Evolutionary conservation across 2,797 vertebrate species (phyloP), one percentile per base, ranked within the genome.

Genomic region (Manis pentadactyla): DNA sequence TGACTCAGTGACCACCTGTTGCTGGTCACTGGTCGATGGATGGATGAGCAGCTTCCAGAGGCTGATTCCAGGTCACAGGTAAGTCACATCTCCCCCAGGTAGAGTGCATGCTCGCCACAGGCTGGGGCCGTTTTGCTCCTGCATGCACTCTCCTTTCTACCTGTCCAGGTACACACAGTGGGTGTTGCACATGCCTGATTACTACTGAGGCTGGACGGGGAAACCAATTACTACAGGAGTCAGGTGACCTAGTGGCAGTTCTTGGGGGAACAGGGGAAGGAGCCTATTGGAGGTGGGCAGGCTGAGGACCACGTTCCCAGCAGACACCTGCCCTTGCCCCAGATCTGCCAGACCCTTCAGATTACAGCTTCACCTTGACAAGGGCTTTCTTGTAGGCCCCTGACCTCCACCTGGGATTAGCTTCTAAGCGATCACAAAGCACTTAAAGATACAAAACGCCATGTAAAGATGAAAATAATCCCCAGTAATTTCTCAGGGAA

Each of bases 401-500:
- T 75, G 90, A 91, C 81, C 87, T 92, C 71, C 39, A 53, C 89
- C 94, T 66, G 42, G 94, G 87, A 94, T 92, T 92, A 79, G 37
- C 66, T n/a, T 79, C 42, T 23, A 29, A 93, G 55, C 0, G 51
- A 87, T 71, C 69, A 23, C 37, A 88, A 89, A 77, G 57, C 86
- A 69, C 78, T 94, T 73, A 83, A 78, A 96, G 86, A 69, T n/a
- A 74, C 6, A 93, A 92, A 71, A 37, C 31, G 4, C 64, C 19
- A 5, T 46, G 89, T 75, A 90, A 85, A 88, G 78, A 83, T 6
- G 0, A 37, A 69, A 10, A 25, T 1, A 0, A 96, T 97, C 27
- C 79, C 84, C 93, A 27, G 61, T 23, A 93, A 91, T 94, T 94
- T 96, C 96, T 93, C 74, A 89, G 74, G 25, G 87, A 71, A 69